phyloP scores from a whole-genome alignment of 2,113 vertebrate genomes.

The Lichenostomus cassidix region DNA sequence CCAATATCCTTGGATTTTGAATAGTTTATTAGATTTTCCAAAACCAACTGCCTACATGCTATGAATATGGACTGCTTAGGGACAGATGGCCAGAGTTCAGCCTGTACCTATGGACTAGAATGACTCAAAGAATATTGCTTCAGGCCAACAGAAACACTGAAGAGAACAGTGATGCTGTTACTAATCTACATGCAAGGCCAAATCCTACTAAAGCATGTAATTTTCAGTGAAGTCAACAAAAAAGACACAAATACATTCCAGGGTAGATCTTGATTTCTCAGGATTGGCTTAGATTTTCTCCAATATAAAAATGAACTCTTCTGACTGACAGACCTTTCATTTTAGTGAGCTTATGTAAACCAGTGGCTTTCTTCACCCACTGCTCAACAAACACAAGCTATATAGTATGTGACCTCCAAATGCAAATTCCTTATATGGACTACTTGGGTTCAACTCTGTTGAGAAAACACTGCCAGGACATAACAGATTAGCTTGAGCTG shows the following conservation, averaged over 20 bases:
- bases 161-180: neutral
- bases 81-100: neutral
- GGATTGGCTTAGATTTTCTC: neutral
- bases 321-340: neutral
- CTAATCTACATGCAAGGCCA: neutral
- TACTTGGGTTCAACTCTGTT: neutral
- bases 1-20: neutral
- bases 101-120: neutral
- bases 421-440: neutral
- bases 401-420: neutral
- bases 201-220: neutral
- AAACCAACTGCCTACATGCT: neutral
- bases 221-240: neutral
- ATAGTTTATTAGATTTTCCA: neutral
- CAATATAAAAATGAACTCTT: neutral
- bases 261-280: neutral
- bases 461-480: neutral
- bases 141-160: neutral
- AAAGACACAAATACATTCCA: neutral
- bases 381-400: neutral
- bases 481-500: neutral
- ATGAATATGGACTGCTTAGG: neutral
- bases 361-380: neutral
- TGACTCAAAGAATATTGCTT: neutral
- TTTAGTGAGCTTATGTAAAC: neutral